These are phyloP conservation scores for Lemur catta DNA, from an alignment of 2,797 vertebrate genomes.

Conservation along the genomic window DNA sequence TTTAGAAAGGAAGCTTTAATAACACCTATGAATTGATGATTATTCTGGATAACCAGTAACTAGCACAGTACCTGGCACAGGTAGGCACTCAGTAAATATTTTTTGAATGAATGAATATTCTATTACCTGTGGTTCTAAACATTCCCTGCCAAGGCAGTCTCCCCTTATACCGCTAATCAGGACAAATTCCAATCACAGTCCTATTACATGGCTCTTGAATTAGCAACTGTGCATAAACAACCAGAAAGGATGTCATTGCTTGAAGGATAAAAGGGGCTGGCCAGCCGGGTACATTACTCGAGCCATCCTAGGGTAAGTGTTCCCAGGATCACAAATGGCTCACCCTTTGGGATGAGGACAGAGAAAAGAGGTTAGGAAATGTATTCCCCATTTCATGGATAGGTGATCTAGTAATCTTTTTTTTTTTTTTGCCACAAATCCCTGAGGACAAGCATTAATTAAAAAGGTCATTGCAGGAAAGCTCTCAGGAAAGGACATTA, in stretches of 20 bases:
- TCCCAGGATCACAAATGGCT: neutral
- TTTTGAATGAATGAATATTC: slow-evolving; percentile 18
- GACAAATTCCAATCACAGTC: slow-evolving; percentile 25
- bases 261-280: neutral
- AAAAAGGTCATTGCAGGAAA: slow-evolving; percentile 58
- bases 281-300: neutral
- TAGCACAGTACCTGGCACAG: neutral
- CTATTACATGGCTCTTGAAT: neutral
- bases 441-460: slow-evolving; percentile 61
- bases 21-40: neutral
- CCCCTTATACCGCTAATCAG: neutral
- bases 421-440: neutral
- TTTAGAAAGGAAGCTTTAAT: slow-evolving; percentile 20
- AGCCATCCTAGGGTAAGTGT: neutral
- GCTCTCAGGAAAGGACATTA: slow-evolving; percentile 39
- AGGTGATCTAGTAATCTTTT: neutral
- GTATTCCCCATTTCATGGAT: neutral
- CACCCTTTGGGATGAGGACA: neutral
- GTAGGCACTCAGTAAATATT: neutral
- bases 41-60: neutral
- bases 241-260: slow-evolving; percentile 21
- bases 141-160: slow-evolving; percentile 13
- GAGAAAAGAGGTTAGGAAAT: slow-evolving; percentile 32
- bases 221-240: slow-evolving; percentile 14
- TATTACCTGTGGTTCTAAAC: slow-evolving; percentile 16